Percentiles rank a stretch among this genome's conserved stretches.
These are phyloP conservation scores for Cephus runcator DNA, from an alignment of 2,888 invertebrate species.

Conservation along the genomic window DNA sequence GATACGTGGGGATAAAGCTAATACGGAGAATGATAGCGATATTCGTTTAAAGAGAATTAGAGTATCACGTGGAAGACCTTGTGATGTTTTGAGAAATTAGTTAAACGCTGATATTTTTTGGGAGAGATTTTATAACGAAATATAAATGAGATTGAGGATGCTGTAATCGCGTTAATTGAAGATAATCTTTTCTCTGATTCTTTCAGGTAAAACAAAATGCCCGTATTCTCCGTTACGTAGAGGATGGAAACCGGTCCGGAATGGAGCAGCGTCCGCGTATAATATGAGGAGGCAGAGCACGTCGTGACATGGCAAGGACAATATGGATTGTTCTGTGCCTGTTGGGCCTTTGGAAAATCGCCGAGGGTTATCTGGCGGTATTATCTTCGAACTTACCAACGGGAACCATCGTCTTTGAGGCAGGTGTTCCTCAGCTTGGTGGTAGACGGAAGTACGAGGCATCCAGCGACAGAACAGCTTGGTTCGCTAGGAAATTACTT, in stretches of 20 bases:
- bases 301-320: conserved; percentile 50
- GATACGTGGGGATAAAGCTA: not conserved
- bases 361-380: conserved; percentile 57
- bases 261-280: not conserved
- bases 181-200: not conserved
- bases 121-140: not conserved
- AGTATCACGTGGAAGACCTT: not conserved
- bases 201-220: not conserved
- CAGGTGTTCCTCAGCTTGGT: conserved; percentile 82
- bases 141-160: not conserved
- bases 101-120: not conserved
- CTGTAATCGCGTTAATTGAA: not conserved
- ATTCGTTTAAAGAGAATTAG: too few relatives aligned
- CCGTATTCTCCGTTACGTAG: not conserved
- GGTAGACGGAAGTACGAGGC: conserved; percentile 83
- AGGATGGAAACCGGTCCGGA: not conserved
- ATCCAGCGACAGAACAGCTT: conserved; percentile 83
- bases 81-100: not conserved
- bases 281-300: conserved; percentile 14
- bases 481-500: conserved; percentile 83
- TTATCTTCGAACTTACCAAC: conserved; percentile 66
- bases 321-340: conserved; percentile 45
- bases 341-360: conserved; percentile 33
- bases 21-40: not conserved
- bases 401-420: conserved; percentile 79